A percentile compares a stretch with the other conserved stretches of the same genome.
phyloP scores from a whole-genome alignment of 2,113 vertebrate species.

The Coryphaenoides rupestris region DNA sequence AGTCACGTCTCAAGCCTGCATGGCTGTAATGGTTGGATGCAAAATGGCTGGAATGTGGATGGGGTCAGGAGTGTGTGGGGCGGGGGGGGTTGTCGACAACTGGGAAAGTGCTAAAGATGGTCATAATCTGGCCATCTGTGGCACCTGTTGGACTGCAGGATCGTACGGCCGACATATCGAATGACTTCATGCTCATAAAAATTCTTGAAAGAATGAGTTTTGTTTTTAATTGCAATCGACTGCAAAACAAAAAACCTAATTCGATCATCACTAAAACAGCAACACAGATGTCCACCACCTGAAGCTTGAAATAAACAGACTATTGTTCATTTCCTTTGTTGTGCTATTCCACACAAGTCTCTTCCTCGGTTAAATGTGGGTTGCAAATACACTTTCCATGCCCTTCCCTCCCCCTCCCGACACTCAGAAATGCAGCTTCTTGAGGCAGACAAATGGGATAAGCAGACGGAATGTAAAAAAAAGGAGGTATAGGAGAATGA shows the following conservation, averaged over 20 bases:
- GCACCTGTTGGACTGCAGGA: conserved; percentile 27
- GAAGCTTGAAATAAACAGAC: not conserved
- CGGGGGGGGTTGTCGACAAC: conserved; percentile 8
- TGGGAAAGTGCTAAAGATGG: conserved; percentile 16
- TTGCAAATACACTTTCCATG: not conserved
- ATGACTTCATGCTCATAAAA: not conserved
- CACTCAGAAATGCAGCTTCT: not conserved
- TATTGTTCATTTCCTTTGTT: not conserved
- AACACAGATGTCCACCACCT: not conserved
- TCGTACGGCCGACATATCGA: not conserved
- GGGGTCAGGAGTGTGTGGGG: too few species aligned
- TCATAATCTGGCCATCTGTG: not conserved
- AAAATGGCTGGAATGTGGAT: too few species aligned
- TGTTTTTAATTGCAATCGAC: not conserved
- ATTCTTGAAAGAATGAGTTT: not conserved
- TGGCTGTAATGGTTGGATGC: too few species aligned
- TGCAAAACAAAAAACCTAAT: not conserved
- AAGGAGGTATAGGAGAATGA: conserved; percentile 5
- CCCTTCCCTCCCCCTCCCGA: conserved; percentile 9
- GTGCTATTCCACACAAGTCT: not conserved
- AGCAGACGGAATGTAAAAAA: not conserved
- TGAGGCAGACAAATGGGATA: not conserved
- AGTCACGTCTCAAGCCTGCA: too few species aligned
- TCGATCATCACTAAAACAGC: not conserved
- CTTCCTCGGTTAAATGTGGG: not conserved